Evolutionary conservation across 2,113 vertebrate genomes (phyloP).

Genomic region (Picathartes gymnocephalus): DNA sequence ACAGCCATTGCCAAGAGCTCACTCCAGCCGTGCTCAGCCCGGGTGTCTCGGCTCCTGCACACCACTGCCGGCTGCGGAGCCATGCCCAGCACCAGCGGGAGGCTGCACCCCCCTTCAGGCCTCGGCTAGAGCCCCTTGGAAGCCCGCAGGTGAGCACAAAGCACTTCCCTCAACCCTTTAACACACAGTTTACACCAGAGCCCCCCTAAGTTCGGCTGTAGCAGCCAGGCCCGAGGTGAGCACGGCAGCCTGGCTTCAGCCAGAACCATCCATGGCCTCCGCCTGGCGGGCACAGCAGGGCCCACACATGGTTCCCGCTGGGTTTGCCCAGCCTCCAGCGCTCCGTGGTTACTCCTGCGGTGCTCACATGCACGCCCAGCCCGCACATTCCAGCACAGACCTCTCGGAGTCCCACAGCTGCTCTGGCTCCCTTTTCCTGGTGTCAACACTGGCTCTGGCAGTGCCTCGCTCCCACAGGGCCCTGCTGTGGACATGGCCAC

Average conservation of each 20-base stretch:
- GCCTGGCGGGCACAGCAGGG: background rate
- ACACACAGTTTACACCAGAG: background rate
- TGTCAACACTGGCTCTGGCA: background rate
- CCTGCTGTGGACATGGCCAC: fast-evolving
- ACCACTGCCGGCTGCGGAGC: background rate
- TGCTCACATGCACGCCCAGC: background rate
- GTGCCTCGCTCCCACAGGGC: background rate
- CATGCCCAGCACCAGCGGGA: background rate
- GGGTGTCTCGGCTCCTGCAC: background rate
- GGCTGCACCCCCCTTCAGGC: background rate
- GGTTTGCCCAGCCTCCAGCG: background rate
- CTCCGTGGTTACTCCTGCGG: background rate
- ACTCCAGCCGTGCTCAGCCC: background rate
- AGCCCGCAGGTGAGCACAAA: background rate
- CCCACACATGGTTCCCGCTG: background rate
- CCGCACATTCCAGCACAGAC: background rate
- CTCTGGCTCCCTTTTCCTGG: background rate
- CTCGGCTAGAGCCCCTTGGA: background rate
- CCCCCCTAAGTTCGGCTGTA: background rate
- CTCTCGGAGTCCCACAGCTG: background rate
- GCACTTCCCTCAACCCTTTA: background rate
- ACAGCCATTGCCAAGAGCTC: background rate
- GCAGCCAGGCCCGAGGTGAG: background rate
- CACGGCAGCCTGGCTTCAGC: background rate
- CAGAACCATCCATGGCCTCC: background rate